Percentiles rank a stretch among this genome's conserved stretches.
Evolutionary conservation across 1,140 invertebrate genomes (phyloP).

Genomic region (Probaryconus sp.): DNA sequence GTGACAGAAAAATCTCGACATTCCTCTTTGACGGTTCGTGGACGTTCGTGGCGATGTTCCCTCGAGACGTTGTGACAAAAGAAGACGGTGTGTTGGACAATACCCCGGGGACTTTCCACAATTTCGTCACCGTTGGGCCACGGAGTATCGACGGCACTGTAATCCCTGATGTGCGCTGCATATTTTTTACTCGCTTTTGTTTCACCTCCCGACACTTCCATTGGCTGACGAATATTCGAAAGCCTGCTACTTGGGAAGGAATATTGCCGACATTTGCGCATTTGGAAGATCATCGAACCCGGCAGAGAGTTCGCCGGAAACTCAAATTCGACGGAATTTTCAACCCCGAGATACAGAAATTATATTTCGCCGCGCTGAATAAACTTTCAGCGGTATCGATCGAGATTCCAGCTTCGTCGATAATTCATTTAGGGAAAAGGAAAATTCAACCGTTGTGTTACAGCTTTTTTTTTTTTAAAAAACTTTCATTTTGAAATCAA

Average conservation of each 20-base stretch:
- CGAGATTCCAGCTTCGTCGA: too few relatives aligned
- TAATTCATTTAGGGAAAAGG: too few relatives aligned
- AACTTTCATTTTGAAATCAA: too few relatives aligned
- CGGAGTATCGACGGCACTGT: conserved; percentile 42
- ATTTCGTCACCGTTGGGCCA: conserved; percentile 54
- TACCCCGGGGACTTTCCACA: conserved; percentile 58
- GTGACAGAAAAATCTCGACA: too few relatives aligned
- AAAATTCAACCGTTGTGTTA: too few relatives aligned
- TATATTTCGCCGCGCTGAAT: not conserved
- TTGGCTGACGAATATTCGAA: conserved; percentile 38
- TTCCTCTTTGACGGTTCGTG: too few relatives aligned
- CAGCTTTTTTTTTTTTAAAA: too few relatives aligned
- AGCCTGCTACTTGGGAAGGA: conserved; percentile 16
- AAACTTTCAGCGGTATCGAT: too few relatives aligned
- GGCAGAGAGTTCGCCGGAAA: too few relatives aligned
- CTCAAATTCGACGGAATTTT: not conserved
- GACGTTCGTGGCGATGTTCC: conserved; percentile 34
- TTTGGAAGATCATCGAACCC: not conserved
- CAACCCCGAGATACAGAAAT: not conserved
- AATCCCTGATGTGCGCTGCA: conserved; percentile 39
- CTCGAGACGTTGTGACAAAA: conserved; percentile 25
- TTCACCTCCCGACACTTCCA: conserved; percentile 33
- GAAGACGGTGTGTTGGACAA: conserved; percentile 44
- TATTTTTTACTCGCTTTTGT: conserved; percentile 44
- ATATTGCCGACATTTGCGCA: conserved; percentile 21